phyloP scores from a whole-genome alignment of 1,140 invertebrate species.

The Leptopilina boulardi region DNA sequence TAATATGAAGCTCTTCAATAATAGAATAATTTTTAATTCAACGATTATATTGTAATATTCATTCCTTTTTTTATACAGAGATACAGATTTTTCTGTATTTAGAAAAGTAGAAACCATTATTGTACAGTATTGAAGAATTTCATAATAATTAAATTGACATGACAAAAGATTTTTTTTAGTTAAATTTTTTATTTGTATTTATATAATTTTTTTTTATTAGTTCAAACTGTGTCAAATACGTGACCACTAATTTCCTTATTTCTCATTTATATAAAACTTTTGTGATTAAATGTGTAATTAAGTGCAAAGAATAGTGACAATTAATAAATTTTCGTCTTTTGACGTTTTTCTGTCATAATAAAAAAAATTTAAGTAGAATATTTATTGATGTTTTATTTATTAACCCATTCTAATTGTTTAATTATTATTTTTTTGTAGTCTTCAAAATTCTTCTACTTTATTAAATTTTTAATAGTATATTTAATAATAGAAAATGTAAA shows the following conservation, averaged over 20 bases:
- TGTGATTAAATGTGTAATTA: conserved; percentile 30
- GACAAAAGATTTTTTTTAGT: no score
- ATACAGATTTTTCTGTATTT: conserved; percentile 16
- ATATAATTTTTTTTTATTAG: neutral
- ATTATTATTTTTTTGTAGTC: no score
- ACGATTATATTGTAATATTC: conserved; percentile 47
- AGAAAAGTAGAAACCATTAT: conserved; percentile 57
- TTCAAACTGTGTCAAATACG: neutral
- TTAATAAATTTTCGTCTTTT: no score
- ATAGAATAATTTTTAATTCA: conserved; percentile 38
- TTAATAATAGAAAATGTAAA: no score
- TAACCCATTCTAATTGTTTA: no score
- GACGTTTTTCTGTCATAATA: no score
- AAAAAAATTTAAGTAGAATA: no score
- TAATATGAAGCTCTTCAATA: neutral
- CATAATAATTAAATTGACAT: neutral
- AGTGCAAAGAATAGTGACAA: neutral
- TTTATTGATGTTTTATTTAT: no score
- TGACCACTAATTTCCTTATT: neutral
- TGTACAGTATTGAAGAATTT: conserved; percentile 74
- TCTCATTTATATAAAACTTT: neutral
- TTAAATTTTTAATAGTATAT: no score
- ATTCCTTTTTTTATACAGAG: conserved; percentile 62
- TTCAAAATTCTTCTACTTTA: no score
- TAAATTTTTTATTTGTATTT: conserved; percentile 35